Conservation (phyloP, 2,797 vertebrate genomes). For the Cuniculus paca region DNA sequence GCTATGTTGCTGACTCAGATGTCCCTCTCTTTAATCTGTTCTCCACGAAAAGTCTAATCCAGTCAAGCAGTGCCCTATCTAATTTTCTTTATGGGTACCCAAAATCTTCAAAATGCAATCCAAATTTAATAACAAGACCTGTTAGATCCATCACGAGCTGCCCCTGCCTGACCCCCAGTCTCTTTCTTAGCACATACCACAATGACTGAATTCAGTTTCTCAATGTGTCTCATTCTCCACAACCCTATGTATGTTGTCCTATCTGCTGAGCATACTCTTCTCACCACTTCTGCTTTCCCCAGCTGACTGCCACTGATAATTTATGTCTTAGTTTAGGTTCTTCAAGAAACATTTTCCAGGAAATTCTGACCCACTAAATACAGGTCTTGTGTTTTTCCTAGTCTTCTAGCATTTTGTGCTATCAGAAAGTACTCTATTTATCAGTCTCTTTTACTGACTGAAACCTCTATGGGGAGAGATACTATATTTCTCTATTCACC, state of each 20-base stretch:
- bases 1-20: neutral
- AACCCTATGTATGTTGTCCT: neutral
- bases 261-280: neutral
- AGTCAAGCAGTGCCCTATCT: neutral
- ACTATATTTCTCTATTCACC: neutral
- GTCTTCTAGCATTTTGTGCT: neutral
- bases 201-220: neutral
- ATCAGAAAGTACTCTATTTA: neutral
- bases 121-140: slow-evolving; percentile 34
- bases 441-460: neutral
- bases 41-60: neutral
- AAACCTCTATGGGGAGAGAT: neutral
- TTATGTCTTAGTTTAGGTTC: neutral
- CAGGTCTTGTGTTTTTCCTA: neutral
- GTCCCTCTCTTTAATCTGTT: neutral
- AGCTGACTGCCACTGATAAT: neutral
- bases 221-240: too few relatives aligned
- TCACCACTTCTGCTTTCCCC: neutral
- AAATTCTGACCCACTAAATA: neutral
- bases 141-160: neutral
- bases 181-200: neutral
- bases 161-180: neutral
- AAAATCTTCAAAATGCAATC: slow-evolving; percentile 17
- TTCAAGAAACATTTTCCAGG: neutral
- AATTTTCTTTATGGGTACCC: slow-evolving; percentile 10